Evolutionary conservation across 2,113 vertebrate genomes (phyloP), one percentile per base, ranked within the genome.

Genomic region (Amphiprion percula): DNA sequence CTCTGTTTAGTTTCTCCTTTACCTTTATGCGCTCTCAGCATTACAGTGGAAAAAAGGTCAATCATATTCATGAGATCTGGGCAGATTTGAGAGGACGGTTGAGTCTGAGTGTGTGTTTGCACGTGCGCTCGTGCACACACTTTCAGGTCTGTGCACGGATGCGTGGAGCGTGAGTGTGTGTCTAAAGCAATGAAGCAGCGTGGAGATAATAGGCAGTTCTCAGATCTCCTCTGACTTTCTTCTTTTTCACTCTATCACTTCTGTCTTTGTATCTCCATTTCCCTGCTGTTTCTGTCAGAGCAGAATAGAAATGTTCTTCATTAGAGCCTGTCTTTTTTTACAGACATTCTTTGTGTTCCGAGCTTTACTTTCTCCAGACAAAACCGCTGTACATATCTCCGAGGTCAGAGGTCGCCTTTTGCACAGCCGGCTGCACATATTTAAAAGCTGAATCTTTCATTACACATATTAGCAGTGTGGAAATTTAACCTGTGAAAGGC

Each of bases 11-110:
- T 86, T 90, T 90, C 87, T 87, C 82, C 87, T 86, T 72, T 89
- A 77, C 90, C 82, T 90, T 92, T 87, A 86, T 88, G 88, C 87
- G 55, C 85, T 89, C 93, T 88, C 85, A 91, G 91, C 93, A 92
- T 95, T 96, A 97, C 95, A 95, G 95, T 95, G 95, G 86, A 87
- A 96, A 97, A 98, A 98, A 99, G 97, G 97, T 98, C 97, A 98
- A 98, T 97, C 95, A 94, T 96, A 97, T 99, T 97, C 97, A 98
- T 97, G 96, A 96, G 94, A 88, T 96, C 94, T 90, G 95, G 93
- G 95, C 94, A 96, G 94, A 96, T 96, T 95, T 96, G 94, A 93
- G 93, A 94, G 93, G 92, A 95, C 93, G 78, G 67, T 49, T 52
- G 69, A 77, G 70, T 77, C 61, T 56, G 67, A 10, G 64, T 39